Conservation (phyloP, 1,140 invertebrate species). For the Agrilus planipennis region DNA sequence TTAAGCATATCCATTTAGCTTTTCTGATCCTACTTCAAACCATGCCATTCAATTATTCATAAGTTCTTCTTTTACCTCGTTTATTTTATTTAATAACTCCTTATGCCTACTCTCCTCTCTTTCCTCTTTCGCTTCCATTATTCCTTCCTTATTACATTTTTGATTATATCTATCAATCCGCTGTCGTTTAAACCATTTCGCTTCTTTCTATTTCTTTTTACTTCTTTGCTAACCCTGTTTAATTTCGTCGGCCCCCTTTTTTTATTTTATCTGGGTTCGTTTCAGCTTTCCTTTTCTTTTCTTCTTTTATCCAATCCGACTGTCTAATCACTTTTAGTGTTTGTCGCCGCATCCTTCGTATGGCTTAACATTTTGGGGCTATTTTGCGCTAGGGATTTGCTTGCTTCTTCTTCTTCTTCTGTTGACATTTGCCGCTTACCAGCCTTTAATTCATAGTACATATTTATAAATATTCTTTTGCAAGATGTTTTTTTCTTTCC, state of each 20-base stretch:
- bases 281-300: neutral
- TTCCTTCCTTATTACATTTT: neutral
- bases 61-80: constrained; percentile 3
- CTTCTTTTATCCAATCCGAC: neutral
- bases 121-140: constrained; percentile 1
- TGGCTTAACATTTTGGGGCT: no score
- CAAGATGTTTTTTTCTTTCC: no score
- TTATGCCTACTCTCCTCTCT: constrained; percentile 2
- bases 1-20: constrained; percentile 2
- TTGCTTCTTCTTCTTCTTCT: no score
- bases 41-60: neutral
- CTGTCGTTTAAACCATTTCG: no score
- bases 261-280: constrained; percentile 5
- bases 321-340: no score
- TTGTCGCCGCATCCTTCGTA: no score
- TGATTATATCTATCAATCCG: no score
- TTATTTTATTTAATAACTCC: no score
- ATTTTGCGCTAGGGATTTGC: no score
- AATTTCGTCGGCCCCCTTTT: neutral
- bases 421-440: no score
- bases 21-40: neutral
- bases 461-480: no score
- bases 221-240: constrained; percentile 3
- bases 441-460: no score
- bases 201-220: constrained; percentile 2